These are phyloP conservation scores for Eulithis testata DNA, from an alignment of 2,888 invertebrate species.

Conservation along the genomic window DNA sequence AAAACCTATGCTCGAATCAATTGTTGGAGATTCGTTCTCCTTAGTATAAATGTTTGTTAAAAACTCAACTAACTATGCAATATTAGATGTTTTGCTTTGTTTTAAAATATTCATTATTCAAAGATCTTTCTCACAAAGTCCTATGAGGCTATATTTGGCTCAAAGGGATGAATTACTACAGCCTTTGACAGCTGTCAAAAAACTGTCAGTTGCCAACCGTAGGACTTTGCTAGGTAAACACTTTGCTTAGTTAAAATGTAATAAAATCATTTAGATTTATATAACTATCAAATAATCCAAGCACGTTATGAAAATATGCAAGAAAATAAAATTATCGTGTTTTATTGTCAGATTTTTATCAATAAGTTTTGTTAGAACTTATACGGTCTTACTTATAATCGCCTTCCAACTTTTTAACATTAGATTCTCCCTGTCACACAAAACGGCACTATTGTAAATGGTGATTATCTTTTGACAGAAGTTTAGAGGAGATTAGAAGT, in stretches of 20 bases:
- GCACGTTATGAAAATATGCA: conserved; percentile 29
- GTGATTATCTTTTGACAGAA: too few relatives aligned
- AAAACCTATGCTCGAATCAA: too few relatives aligned
- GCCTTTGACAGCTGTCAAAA: background rate
- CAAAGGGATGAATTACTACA: background rate
- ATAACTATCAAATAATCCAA: conserved; percentile 20
- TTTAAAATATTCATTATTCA: conserved; percentile 33
- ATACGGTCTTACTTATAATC: too few relatives aligned
- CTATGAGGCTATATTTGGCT: background rate
- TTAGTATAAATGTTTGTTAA: conserved; percentile 2
- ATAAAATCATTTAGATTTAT: conserved; percentile 31
- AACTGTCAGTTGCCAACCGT: background rate
- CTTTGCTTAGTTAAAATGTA: conserved; percentile 17
- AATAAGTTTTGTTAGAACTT: background rate
- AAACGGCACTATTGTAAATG: too few relatives aligned
- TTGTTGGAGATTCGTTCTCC: background rate
- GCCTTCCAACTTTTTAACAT: too few relatives aligned
- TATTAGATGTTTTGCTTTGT: conserved; percentile 80
- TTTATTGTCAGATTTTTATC: conserved; percentile 3
- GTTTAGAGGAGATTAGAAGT: too few relatives aligned
- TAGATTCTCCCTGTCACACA: too few relatives aligned
- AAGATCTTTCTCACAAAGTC: conserved; percentile 5
- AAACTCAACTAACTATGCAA: conserved; percentile 22
- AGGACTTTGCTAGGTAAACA: conserved; percentile 10
- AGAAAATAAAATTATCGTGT: conserved; percentile 6